Evolutionary conservation across 53 echinoderm and acorn worm genomes (phyloP).

Genomic region (Luidia sarsii): DNA sequence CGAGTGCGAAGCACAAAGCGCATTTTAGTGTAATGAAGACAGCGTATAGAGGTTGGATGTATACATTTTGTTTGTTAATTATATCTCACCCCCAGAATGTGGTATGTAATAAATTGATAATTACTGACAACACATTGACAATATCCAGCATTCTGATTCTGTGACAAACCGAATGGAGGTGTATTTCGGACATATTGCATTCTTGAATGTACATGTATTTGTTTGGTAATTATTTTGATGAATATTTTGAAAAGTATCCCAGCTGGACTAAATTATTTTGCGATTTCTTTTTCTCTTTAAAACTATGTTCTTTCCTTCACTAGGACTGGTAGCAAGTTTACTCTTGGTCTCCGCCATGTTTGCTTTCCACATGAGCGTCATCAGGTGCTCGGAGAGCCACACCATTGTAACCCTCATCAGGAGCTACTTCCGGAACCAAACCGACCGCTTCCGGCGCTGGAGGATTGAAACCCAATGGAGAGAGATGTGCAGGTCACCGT

Average conservation of each 20-base stretch:
- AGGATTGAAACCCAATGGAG: background rate
- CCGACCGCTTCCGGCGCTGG: background rate
- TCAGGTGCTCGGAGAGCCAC: background rate
- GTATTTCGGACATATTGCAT: background rate
- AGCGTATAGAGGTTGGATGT: no score
- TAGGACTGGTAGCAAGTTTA: constrained; percentile 6
- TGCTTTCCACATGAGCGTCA: constrained; percentile 9
- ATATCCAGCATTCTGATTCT: no score
- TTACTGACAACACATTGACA: no score
- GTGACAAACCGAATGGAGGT: no score
- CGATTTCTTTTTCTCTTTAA: background rate
- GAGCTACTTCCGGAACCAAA: background rate
- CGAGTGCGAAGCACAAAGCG: no score
- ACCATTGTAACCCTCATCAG: background rate
- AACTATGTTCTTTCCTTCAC: background rate
- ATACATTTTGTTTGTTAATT: no score
- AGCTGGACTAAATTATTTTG: background rate
- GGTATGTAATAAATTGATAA: no score
- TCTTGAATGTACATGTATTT: background rate
- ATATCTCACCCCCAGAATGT: no score
- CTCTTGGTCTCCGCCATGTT: background rate
- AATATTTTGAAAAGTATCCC: background rate
- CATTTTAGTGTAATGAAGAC: no score
- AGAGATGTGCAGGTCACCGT: constrained; percentile 33
- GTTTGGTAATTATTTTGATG: background rate